phyloP scores from a whole-genome alignment of 2,113 vertebrate species.

The Coracopsis vasa region DNA sequence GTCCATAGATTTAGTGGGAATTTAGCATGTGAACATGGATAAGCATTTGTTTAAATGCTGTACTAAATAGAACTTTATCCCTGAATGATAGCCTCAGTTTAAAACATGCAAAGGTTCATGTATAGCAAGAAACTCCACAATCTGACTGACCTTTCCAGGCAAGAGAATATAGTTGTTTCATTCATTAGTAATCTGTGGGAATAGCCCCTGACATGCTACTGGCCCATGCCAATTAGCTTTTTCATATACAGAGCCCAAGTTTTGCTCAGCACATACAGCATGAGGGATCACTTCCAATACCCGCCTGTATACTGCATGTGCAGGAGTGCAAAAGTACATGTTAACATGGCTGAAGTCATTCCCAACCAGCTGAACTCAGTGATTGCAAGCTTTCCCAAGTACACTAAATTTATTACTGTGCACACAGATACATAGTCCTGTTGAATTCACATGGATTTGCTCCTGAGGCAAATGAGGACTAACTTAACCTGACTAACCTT shows the following conservation, averaged over 20 bases:
- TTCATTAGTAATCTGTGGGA: not conserved
- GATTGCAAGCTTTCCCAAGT: not conserved
- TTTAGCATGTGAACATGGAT: not conserved
- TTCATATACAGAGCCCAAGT: not conserved
- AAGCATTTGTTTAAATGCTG: not conserved
- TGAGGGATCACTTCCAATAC: not conserved
- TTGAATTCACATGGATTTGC: not conserved
- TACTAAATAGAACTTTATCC: not conserved
- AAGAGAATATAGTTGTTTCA: not conserved
- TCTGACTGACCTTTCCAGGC: not conserved
- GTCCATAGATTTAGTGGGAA: not conserved
- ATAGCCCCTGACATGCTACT: not conserved
- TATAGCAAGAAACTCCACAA: not conserved
- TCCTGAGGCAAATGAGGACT: not conserved
- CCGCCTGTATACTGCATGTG: rapidly evolving
- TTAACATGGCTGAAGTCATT: not conserved
- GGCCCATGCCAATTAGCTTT: not conserved
- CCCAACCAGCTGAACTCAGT: not conserved
- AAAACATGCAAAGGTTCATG: rapidly evolving
- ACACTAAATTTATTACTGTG: not conserved
- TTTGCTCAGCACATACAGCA: not conserved
- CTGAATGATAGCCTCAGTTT: not conserved
- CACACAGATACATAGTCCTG: not conserved
- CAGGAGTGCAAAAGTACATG: not conserved
- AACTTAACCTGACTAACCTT: not conserved